Percentiles rank a stretch among this genome's conserved stretches.
Evolutionary conservation across 2,797 vertebrate species (phyloP).

Genomic region (Sebastes wilsoni): DNA sequence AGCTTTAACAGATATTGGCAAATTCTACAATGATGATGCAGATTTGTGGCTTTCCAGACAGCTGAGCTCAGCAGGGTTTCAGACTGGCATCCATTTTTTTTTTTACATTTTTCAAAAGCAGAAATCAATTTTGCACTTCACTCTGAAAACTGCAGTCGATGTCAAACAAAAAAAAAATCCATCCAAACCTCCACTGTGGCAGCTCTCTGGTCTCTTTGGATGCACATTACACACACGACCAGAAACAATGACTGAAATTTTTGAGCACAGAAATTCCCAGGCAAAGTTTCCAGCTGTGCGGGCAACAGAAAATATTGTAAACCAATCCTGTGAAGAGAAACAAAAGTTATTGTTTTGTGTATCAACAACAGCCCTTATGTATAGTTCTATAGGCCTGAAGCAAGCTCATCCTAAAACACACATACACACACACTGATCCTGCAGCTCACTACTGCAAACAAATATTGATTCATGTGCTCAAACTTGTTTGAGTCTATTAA

Average conservation of each 20-base stretch:
- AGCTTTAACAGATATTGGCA: background rate
- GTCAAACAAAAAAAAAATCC: background rate
- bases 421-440: background rate
- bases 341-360: background rate
- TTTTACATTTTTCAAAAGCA: background rate
- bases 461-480: slow-evolving; percentile 11
- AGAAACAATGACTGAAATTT: slow-evolving; percentile 91
- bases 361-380: background rate
- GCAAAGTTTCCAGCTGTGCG: slow-evolving; percentile 85
- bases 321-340: slow-evolving; percentile 27
- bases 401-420: background rate
- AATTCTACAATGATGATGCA: background rate
- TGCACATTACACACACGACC: slow-evolving; percentile 82
- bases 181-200: background rate
- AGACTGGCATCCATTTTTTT: background rate
- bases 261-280: slow-evolving; percentile 77
- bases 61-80: background rate
- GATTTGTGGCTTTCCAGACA: background rate
- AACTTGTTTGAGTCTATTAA: background rate
- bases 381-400: background rate
- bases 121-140: no score
- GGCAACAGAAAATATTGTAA: slow-evolving; percentile 51
- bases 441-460: background rate
- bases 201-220: background rate
- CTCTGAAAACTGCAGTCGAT: background rate